Base-by-base conservation (phyloP, 2,888 invertebrate species). In the Noctua fimbriata region DNA sequence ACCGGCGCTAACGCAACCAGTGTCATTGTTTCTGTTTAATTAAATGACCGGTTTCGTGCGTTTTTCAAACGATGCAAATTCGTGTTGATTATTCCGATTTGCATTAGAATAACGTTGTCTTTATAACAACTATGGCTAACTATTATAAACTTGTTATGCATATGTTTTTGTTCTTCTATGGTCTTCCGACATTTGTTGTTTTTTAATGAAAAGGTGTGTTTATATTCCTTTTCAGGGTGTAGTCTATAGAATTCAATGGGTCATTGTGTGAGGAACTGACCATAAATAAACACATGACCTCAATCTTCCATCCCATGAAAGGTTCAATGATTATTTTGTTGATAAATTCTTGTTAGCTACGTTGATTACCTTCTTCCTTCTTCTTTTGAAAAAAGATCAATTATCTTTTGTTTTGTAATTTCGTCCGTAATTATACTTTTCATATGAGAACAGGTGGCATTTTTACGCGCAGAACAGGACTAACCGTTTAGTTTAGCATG, bases 21-120 rank as follows among this genome's bases (percentile, higher is more conserved):
- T 92, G 92, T 94, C 95, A 95, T 96, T 96, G 95, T 96, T 94
- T 94, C 93, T 92, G 89, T 65, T 91, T 95, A 95, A 96, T 96
- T 96, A 95, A 93, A 94, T 92, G 93, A 95, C 95, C 93, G 94
- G 96, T 96, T 96, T 95, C 85, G 94, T 94, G 91, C 89, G 92
- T 93, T 94, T 94, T 94, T 94, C 93, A 92, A 89, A 89, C 77
- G 92, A 91, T 91, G 90, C 86, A 89, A 90, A 92, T 92, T 92
- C 78, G 83, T 87, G 85, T 86, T 85, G 82, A 69, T 32, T 80
- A 83, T 81, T 78, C 78, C 14, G 6, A 86, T 90, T 89, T 83
- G 84, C 84, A 88, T 89, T 88, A 69, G 41, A 63, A 79, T 82
- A 73, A 81, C 78, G 73, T 76, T 69, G 55, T 47, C 5, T 69